Conservation (phyloP, 2,888 invertebrate species). For the Microplitis deprimator region DNA sequence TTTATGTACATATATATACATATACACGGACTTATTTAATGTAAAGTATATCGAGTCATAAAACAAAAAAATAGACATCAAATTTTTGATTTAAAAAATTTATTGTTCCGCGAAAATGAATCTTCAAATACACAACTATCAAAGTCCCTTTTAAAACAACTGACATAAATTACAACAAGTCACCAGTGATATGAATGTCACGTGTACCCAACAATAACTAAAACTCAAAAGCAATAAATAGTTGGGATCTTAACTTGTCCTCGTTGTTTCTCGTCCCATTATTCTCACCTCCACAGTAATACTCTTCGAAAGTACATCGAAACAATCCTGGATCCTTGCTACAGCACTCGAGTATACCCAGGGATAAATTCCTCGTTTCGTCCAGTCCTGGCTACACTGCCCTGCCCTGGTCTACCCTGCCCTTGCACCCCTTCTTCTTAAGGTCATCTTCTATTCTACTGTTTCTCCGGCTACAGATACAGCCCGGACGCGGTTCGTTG, state of each 20-base stretch:
- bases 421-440: too few species aligned
- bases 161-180: background rate
- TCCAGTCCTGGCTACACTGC: constrained; percentile 52
- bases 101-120: too few species aligned
- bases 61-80: too few species aligned
- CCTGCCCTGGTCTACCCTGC: too few species aligned
- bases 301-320: constrained; percentile 5
- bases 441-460: constrained; percentile 51
- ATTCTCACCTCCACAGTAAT: too few species aligned
- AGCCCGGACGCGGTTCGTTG: constrained; percentile 35
- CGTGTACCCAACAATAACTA: constrained; percentile 13
- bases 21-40: too few species aligned
- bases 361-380: constrained; percentile 65
- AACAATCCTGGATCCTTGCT: constrained; percentile 34
- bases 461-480: constrained; percentile 52
- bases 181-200: constrained; percentile 23
- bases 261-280: background rate
- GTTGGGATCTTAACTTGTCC: constrained; percentile 50
- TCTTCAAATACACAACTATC: too few species aligned
- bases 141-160: too few species aligned
- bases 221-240: constrained; percentile 59
- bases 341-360: background rate
- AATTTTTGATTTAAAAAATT: too few species aligned
- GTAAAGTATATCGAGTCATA: too few species aligned
- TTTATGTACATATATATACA: too few species aligned